These are phyloP conservation scores for Nymphalis c-album DNA, from an alignment of 2,888 invertebrate species.

Conservation along the genomic window DNA sequence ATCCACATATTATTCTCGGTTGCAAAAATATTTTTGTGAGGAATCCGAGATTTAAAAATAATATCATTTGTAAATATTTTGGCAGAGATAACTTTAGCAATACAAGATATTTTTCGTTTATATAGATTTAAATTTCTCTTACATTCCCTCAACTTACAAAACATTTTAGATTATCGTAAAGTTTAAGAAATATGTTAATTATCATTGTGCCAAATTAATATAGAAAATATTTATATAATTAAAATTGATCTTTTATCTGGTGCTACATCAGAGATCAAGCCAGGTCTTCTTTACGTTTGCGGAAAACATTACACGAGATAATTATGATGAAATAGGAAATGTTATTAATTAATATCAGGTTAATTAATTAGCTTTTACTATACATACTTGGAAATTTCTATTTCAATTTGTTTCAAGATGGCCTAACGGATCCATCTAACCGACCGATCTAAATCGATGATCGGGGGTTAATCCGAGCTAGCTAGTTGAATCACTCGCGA, in stretches of 20 bases:
- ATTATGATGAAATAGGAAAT: background rate
- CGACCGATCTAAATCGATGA: no score
- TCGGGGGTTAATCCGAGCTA: no score
- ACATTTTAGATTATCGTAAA: no score
- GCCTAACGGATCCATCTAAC: no score
- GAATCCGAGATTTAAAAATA: conserved; percentile 5
- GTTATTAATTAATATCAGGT: background rate
- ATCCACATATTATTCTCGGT: conserved; percentile 23
- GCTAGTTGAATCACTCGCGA: no score
- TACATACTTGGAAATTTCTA: no score
- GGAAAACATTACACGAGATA: background rate
- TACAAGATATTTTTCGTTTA: background rate
- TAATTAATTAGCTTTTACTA: conserved; percentile 1
- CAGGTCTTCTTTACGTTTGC: conserved; percentile 1
- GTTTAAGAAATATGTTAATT: no score
- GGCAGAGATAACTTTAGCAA: background rate
- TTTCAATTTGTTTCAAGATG: no score
- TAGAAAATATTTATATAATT: background rate
- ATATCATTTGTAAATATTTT: conserved; percentile 14
- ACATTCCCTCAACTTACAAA: background rate
- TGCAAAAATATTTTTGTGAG: conserved; percentile 10
- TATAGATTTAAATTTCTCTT: background rate
- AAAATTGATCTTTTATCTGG: background rate
- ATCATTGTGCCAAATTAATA: background rate
- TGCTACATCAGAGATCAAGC: conserved; percentile 1